phyloP scores from a whole-genome alignment of 1,140 invertebrate genomes.

The Drosophila seguyi region DNA sequence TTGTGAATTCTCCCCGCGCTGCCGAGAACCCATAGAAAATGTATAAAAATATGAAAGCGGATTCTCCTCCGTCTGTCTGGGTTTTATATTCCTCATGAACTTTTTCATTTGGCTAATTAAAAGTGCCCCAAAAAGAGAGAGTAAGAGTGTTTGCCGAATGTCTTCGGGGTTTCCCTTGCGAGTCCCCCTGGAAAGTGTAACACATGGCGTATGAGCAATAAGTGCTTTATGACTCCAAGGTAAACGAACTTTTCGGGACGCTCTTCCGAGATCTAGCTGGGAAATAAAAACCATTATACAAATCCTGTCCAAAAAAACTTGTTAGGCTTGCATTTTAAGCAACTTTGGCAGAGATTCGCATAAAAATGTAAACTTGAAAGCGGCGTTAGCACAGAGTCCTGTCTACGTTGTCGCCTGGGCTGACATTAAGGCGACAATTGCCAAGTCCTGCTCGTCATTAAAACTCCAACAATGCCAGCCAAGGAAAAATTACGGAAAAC shows the following conservation, averaged over 20 bases:
- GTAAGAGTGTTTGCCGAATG: slow-evolving; percentile 51
- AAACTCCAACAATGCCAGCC: slow-evolving; percentile 72
- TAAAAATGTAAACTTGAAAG: slow-evolving; percentile 60
- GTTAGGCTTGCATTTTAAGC: slow-evolving; percentile 42
- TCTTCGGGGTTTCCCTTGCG: slow-evolving; percentile 65
- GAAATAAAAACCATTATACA: slow-evolving; percentile 14
- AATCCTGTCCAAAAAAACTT: slow-evolving; percentile 32
- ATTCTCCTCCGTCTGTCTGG: slow-evolving; percentile 26
- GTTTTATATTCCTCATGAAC: slow-evolving; percentile 68
- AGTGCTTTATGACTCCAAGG: slow-evolving; percentile 72
- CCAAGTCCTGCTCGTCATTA: slow-evolving; percentile 69
- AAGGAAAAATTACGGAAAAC: slow-evolving; percentile 51
- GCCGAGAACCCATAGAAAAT: slow-evolving; percentile 39
- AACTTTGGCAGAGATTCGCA: slow-evolving; percentile 42
- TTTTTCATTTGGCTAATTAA: slow-evolving; percentile 84
- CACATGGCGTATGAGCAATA: slow-evolving; percentile 76
- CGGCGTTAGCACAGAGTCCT: slow-evolving; percentile 21
- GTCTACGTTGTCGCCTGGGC: slow-evolving; percentile 55
- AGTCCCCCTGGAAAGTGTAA: slow-evolving; percentile 48
- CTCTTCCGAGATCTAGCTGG: slow-evolving; percentile 14
- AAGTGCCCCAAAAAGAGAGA: slow-evolving; percentile 55
- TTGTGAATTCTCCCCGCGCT: slow-evolving; percentile 9
- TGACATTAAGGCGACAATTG: slow-evolving; percentile 80
- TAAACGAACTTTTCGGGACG: slow-evolving; percentile 57
- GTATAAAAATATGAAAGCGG: slow-evolving; percentile 43